Evolutionary conservation across 2,797 vertebrate genomes (phyloP).

Genomic region (Liparis tanakae): DNA sequence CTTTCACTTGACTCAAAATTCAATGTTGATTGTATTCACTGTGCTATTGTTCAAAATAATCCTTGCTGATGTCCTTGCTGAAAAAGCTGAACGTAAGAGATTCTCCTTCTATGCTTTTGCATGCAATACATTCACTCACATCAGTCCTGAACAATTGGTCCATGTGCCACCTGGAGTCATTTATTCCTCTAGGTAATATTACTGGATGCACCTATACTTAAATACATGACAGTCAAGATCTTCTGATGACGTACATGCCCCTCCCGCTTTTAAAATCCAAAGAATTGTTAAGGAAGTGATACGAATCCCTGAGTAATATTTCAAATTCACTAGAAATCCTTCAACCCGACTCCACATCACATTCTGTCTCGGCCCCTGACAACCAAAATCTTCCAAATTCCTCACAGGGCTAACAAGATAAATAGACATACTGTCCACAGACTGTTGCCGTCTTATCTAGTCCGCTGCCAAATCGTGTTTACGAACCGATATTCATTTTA

Average conservation of each 20-base stretch:
- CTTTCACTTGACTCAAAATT: background rate
- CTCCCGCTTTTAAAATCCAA: background rate
- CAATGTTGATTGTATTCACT: background rate
- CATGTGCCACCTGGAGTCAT: background rate
- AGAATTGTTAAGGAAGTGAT: background rate
- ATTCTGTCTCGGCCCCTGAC: constrained; percentile 34
- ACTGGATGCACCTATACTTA: too few relatives aligned
- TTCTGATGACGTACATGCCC: background rate
- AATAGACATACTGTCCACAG: constrained; percentile 22
- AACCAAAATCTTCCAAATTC: constrained; percentile 24
- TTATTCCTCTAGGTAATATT: background rate
- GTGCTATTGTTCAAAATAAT: background rate
- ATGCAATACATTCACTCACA: background rate
- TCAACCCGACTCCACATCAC: constrained; percentile 1
- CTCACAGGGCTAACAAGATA: constrained; percentile 20
- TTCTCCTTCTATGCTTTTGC: too few relatives aligned
- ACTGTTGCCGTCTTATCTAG: constrained; percentile 34
- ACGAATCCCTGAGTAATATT: background rate
- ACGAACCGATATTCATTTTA: constrained; percentile 30
- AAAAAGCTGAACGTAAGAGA: too few relatives aligned
- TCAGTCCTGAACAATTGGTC: background rate
- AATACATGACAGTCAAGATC: background rate
- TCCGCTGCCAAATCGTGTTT: constrained; percentile 46
- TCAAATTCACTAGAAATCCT: background rate
- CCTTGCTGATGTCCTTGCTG: too few relatives aligned